Percentiles rank a stretch among this genome's conserved stretches.
Evolutionary conservation across 2,797 vertebrate genomes (phyloP).

Genomic region (Pseudochromis fuscus): DNA sequence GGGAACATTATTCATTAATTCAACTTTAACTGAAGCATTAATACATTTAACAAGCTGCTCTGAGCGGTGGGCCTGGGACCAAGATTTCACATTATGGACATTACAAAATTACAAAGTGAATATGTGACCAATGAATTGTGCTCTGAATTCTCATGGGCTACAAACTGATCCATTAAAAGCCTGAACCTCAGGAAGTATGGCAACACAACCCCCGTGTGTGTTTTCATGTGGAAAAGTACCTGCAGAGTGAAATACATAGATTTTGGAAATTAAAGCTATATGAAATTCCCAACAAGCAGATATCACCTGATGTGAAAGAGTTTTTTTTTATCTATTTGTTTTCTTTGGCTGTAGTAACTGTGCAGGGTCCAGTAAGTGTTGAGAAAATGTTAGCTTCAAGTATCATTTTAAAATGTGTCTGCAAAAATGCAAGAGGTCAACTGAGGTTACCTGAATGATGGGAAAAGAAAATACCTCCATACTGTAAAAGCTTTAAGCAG

Average conservation of each 20-base stretch:
- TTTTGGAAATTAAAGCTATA: no score
- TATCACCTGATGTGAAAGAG: neutral
- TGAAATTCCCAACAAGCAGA: neutral
- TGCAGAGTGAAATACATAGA: no score
- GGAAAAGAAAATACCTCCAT: neutral
- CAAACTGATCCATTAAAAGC: neutral
- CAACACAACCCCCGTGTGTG: neutral
- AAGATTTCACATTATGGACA: neutral
- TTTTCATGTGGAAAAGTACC: no score
- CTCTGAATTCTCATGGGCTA: neutral
- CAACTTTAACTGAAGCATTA: neutral
- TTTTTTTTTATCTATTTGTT: neutral
- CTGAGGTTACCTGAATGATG: neutral
- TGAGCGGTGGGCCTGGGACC: neutral
- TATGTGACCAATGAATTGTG: neutral
- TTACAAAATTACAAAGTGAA: neutral
- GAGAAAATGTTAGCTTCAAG: no score
- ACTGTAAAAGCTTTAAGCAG: no score
- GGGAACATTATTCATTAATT: neutral
- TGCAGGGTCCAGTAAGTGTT: neutral
- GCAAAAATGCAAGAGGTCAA: neutral
- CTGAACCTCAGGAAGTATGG: neutral
- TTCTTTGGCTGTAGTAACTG: neutral
- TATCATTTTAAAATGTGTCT: neutral
- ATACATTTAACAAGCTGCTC: neutral